Conservation (phyloP, 2,113 vertebrate species). For the Gymnorhina tibicen region DNA sequence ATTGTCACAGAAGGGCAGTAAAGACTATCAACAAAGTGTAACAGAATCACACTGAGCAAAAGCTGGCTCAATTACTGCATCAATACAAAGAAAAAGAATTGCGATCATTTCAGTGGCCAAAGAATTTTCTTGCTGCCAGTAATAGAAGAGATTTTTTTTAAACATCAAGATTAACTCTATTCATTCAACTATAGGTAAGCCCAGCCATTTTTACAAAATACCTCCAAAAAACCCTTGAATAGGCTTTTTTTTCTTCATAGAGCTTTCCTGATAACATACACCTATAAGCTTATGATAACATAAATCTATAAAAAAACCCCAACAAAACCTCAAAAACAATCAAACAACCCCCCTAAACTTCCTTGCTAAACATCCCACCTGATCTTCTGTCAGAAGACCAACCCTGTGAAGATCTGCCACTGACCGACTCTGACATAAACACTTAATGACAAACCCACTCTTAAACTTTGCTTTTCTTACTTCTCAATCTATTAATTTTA, state of each 20-base stretch:
- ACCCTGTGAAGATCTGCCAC: background rate
- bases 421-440: background rate
- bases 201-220: background rate
- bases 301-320: background rate
- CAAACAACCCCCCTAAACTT: background rate
- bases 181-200: background rate
- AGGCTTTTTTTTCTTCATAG: background rate
- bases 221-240: background rate
- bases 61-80: background rate
- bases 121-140: background rate
- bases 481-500: background rate
- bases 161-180: background rate
- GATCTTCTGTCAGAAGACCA: background rate
- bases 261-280: background rate
- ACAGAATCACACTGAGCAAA: background rate
- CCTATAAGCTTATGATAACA: background rate
- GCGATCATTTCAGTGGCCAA: background rate
- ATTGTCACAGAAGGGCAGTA: background rate
- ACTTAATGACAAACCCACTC: background rate
- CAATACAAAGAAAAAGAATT: background rate
- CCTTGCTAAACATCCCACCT: background rate
- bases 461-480: background rate
- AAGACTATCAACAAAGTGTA: background rate
- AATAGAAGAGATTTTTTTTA: background rate
- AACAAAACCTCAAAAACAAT: background rate